These are phyloP conservation scores for Anastrepha ludens DNA, from an alignment of 1,140 invertebrate genomes.

Conservation along the genomic window DNA sequence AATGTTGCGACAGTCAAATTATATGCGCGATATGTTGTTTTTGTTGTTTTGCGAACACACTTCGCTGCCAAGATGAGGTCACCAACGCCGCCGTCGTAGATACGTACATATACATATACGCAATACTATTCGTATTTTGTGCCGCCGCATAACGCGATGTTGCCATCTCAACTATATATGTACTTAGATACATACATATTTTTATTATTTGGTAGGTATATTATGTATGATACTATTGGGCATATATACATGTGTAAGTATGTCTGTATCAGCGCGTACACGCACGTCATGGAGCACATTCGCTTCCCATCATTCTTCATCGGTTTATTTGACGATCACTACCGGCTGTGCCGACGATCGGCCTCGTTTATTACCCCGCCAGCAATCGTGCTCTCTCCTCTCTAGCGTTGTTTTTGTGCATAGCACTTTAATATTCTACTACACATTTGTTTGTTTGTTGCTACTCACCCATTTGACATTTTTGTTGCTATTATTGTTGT, in stretches of 20 bases:
- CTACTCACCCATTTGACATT: neutral
- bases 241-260: neutral
- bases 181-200: neutral
- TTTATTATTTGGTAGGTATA: neutral
- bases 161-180: neutral
- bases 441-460: constrained; percentile 39
- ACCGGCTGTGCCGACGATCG: neutral
- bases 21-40: neutral
- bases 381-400: neutral
- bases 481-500: constrained; percentile 12
- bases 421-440: constrained; percentile 2
- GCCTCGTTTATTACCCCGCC: neutral
- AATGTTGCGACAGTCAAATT: constrained; percentile 23
- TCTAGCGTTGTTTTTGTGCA: neutral
- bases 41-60: neutral
- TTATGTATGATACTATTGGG: neutral
- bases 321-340: neutral
- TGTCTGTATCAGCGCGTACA: constrained; percentile 15
- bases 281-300: neutral
- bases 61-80: constrained; percentile 31
- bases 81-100: neutral
- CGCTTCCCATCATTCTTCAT: neutral
- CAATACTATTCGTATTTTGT: constrained; percentile 6
- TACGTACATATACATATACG: neutral
- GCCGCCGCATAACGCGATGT: neutral